Evolutionary conservation across 2,888 invertebrate genomes (phyloP).

Genomic region (Mythimna pallens): DNA sequence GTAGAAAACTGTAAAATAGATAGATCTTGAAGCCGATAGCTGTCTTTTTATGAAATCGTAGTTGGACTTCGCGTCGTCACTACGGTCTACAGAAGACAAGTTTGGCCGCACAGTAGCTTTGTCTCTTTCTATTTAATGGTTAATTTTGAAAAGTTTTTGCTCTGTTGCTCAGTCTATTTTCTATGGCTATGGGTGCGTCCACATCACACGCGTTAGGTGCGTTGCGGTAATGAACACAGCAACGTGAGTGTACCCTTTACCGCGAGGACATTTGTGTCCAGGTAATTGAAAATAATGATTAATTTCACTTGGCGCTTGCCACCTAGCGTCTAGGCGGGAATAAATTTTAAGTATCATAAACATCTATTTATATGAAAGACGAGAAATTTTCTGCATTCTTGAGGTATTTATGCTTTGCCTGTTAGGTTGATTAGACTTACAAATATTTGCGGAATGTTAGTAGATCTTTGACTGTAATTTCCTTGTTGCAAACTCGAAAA

Average conservation of each 20-base stretch:
- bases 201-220: conserved; percentile 25
- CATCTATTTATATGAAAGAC: conserved; percentile 7
- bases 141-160: not conserved
- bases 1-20: not conserved
- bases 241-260: conserved; percentile 32
- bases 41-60: not conserved
- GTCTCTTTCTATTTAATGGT: not conserved
- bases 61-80: not conserved
- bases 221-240: conserved; percentile 35
- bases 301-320: conserved; percentile 47
- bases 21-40: not conserved
- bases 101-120: not conserved
- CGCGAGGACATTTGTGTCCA: conserved; percentile 49
- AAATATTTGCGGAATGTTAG: conserved; percentile 6
- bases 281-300: conserved; percentile 54
- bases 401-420: not conserved
- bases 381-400: conserved; percentile 10
- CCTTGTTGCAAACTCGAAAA: not conserved
- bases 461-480: not conserved
- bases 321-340: conserved; percentile 21
- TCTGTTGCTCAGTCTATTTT: not conserved
- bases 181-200: not conserved
- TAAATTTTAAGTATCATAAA: conserved; percentile 36
- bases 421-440: not conserved
- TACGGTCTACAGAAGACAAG: not conserved